Evolutionary conservation across 2,888 invertebrate genomes (phyloP), one percentile per base, ranked within the genome.

Genomic region (Agrotis segetum): DNA sequence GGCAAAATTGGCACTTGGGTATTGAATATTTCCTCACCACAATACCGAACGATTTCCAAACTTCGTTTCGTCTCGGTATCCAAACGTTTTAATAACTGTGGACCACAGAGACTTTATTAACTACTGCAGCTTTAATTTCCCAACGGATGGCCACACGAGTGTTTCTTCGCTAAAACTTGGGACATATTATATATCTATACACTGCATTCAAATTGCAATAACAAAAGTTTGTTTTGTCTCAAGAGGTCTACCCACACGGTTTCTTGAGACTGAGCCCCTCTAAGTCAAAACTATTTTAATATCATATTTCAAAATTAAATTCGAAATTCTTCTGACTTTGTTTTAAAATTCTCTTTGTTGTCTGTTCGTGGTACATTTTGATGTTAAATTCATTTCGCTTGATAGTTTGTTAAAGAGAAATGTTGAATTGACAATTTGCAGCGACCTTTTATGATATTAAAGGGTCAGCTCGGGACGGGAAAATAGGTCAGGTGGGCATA

Each of bases 151-250:
- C 61, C 76, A 60, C 59, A 50, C 69, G 65, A 61, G 70, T 58
- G 63, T 53, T 66, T 62, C 64, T 76, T 71, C 52, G 58, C 19
- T 63, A 4, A 64, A 80, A 71, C 67, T 67, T 67, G 50, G 50
- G 17, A 59, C 59, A 47, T 53, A 62, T 47, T 53, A 62, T 47
- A 19, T 56, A 53, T 6, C n/a, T 56, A 34, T n/a, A 19, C n/a
- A 53, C 62, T 59, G 68, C 63, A 71, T 76, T 78, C 74, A 79
- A 79, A 84, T 82, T 72, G 77, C 74, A 84, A 78, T 83, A 83
- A 73, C 34, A 75, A 84, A 83, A 81, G 73, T 85, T 85, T 74
- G 71, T 76, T 64, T 67, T 1, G 46, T 71, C 71, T 76, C 55
- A 16, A 69, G 63, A 68, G 53, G 14, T 50, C 21, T 47, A 55